phyloP scores from a whole-genome alignment of 1,140 invertebrate genomes.

The Caerostris extrusa region DNA sequence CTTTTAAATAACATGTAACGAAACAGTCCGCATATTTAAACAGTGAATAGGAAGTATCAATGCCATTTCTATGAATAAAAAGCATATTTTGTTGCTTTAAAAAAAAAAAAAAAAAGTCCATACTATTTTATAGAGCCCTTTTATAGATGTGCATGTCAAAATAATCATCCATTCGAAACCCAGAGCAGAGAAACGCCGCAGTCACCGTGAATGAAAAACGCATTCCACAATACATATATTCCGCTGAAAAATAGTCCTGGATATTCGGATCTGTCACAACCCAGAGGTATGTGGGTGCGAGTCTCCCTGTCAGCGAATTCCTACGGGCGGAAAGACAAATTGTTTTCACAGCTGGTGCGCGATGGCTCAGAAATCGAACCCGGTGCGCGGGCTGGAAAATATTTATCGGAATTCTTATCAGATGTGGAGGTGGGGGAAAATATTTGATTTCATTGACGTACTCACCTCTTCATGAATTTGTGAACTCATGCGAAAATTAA shows the following conservation, averaged over 20 bases:
- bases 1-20: too few relatives aligned
- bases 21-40: too few relatives aligned
- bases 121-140: too few relatives aligned
- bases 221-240: too few relatives aligned
- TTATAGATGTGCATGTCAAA: too few relatives aligned
- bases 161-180: too few relatives aligned
- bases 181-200: too few relatives aligned
- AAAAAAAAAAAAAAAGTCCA: too few relatives aligned
- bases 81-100: too few relatives aligned
- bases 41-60: too few relatives aligned
- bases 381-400: background rate
- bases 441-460: background rate
- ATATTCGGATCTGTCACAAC: background rate
- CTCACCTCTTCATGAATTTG: background rate
- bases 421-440: background rate
- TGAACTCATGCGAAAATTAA: background rate
- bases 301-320: background rate
- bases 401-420: constrained; percentile 15
- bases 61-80: too few relatives aligned
- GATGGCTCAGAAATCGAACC: background rate
- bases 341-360: constrained; percentile 11
- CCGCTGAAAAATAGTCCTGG: background rate
- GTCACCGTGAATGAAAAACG: too few relatives aligned
- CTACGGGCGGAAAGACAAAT: background rate
- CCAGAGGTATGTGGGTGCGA: background rate